These are phyloP conservation scores for Morpho achilles DNA, from an alignment of 2,888 invertebrate genomes.

Conservation along the genomic window DNA sequence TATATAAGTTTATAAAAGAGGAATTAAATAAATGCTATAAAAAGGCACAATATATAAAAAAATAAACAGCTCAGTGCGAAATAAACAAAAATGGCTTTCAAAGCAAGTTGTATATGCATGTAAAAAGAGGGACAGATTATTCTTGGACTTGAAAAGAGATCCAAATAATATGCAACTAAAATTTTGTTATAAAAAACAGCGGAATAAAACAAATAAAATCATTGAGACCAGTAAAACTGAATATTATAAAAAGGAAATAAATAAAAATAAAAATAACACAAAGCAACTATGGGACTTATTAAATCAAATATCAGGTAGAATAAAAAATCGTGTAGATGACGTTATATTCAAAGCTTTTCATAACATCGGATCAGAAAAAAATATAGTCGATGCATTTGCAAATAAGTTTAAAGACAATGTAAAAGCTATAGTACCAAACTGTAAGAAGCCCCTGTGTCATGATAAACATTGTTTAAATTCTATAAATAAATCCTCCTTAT, in stretches of 20 bases:
- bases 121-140: too few relatives aligned
- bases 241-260: slow-evolving; percentile 11
- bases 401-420: not conserved
- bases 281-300: slow-evolving; percentile 16
- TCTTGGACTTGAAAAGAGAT: not conserved
- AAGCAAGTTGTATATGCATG: not conserved
- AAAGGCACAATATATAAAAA: too few relatives aligned
- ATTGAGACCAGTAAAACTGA: slow-evolving; percentile 11
- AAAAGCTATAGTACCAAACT: slow-evolving; percentile 9
- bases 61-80: too few relatives aligned
- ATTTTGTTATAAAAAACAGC: slow-evolving; percentile 15
- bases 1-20: too few relatives aligned
- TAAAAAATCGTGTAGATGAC: slow-evolving; percentile 12
- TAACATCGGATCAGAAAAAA: not conserved
- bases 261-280: slow-evolving; percentile 11
- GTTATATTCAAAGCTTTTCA: slow-evolving; percentile 12
- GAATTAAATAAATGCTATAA: too few relatives aligned
- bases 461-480: not conserved
- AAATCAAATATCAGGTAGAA: slow-evolving; percentile 17
- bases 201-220: slow-evolving; percentile 17
- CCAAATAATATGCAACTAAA: slow-evolving; percentile 6
- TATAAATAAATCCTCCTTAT: slow-evolving; percentile 5
- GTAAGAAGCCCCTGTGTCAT: slow-evolving; percentile 7
- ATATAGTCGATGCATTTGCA: slow-evolving; percentile 6
- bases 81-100: slow-evolving; percentile 4